Base-by-base conservation (phyloP, 2,888 invertebrate species). In the Lasioglossum leucozonium region DNA sequence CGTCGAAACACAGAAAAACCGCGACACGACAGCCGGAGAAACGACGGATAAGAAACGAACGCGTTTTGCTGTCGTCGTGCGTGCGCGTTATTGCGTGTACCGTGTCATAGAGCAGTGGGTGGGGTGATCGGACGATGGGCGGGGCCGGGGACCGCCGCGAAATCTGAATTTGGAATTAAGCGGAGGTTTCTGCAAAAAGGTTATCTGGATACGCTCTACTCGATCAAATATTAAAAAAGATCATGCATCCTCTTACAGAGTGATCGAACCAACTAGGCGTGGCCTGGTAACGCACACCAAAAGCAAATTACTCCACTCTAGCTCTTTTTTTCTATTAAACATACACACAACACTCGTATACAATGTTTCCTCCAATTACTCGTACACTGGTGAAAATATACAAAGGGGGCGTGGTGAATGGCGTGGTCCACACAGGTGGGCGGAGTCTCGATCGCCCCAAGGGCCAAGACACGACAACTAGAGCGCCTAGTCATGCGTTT, bases 1-100 rank as follows among this genome's bases (percentile, higher is more conserved):
- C 26, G 58, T 13, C 58, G 58, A 51, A 51, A 40, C 76, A 26
- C 26, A 34, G 37, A 72, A 79, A 73, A 72, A 73, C 30, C 11
- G 8, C 18, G 11, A 16, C 26, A 58, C 26, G 58, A 51, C 51
- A 51, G 51, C 51, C 26, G 13, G 13, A 5, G 58, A 26, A 58
- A 58, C 58, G 26, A 13, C 58, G 58, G 26, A 58, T 26, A 58
- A 58, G 58, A 58, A 58, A 26, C 26, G 26, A 22, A n/a, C n/a
- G 55, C 55, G 26, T 16, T 58, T 13, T 58, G n/a, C 58, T 26
- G 58, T 26, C 26, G 11, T 58, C 26, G 13, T 13, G n/a, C 26
- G 26, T 26, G 58, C 26, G 0, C 58, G 58, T 13, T 30, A 58
- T 58, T 58, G 26, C 13, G 58, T 4, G 58, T 30, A 58, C 26